Base-by-base conservation (phyloP, 2,888 invertebrate species). In the Crocallis elinguaria region DNA sequence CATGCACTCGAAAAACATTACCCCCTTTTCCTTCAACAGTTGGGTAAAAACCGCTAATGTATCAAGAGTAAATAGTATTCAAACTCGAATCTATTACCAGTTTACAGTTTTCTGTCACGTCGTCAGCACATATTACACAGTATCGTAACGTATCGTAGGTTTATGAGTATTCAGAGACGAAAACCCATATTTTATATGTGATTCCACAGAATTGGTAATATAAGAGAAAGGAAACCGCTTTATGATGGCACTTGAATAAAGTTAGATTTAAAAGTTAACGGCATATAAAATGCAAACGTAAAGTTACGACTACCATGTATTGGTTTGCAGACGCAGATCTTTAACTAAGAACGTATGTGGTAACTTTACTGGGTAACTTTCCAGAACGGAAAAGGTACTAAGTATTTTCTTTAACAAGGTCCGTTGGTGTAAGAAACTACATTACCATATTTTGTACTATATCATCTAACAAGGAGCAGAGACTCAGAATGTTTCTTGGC, bases 161-260 rank as follows among this genome's bases (percentile, higher is more conserved):
- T 88, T 86, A 88, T 73, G 76, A 73, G 66, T 65, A 66, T 71
- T 75, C 62, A 69, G 66, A 79, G 77, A 79, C 69, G 78, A 82
- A 75, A 79, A 77, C 73, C 80, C 73, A 78, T 77, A 82, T 76
- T 86, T 86, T 85, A 85, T 81, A 60, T 77, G 73, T 77, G 71
- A 77, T 84, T 77, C 73, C 52, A 62, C 64, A 64, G 74, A 79
- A 81, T 82, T 71, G 71, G 71, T 73, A 71, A 73, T 77, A 76
- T 72, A 67, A 38, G 53, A 52, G 48, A 62, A 58, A 64, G 66
- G 56, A 72, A 77, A 77, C 61, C 66, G 62, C 74, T 82, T 79
- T 82, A 82, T 67, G 74, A 70, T 32, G 32, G 49, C 64, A 65
- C 63, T 64, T 67, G 64, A 62, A 75, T 68, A 67, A 66, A 71